Conservation (phyloP, 2,888 invertebrate species). For the Lacanobia wlatinum region DNA sequence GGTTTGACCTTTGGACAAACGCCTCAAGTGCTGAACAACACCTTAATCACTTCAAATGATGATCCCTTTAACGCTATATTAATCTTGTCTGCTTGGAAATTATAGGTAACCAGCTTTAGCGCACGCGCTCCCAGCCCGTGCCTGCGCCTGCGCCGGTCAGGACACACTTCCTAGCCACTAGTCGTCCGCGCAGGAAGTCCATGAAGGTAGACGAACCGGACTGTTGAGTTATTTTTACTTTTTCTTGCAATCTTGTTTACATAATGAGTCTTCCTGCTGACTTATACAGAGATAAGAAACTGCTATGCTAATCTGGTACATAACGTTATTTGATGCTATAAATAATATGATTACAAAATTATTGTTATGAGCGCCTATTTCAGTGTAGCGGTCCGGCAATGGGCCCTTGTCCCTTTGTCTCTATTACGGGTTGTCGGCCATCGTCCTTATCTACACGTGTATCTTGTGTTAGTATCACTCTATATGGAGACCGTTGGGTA, state of each 20-base stretch:
- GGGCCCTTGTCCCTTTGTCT: conserved; percentile 86
- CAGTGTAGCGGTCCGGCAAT: conserved; percentile 70
- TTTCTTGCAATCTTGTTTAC: conserved; percentile 76
- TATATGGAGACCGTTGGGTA: conserved; percentile 86
- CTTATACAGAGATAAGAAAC: conserved; percentile 72
- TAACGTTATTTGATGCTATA: conserved; percentile 66
- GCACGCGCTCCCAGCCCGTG: conserved; percentile 74
- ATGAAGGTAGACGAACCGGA: conserved; percentile 77
- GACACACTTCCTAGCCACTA: conserved; percentile 73
- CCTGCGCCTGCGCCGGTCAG: conserved; percentile 67
- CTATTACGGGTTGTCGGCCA: conserved; percentile 83
- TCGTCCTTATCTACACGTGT: conserved; percentile 87
- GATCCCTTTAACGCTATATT: conserved; percentile 74
- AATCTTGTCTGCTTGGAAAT: conserved; percentile 74
- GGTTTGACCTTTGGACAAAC: conserved; percentile 75
- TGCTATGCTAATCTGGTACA: conserved; percentile 65
- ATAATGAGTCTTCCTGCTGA: conserved; percentile 75
- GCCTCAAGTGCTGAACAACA: conserved; percentile 67
- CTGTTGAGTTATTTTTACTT: conserved; percentile 76
- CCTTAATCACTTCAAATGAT: conserved; percentile 68
- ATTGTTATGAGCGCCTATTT: conserved; percentile 71
- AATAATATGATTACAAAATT: conserved; percentile 71
- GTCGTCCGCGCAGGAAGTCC: conserved; percentile 77
- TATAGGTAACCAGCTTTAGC: conserved; percentile 72
- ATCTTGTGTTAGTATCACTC: conserved; percentile 87